phyloP scores from a whole-genome alignment of 2,113 vertebrate genomes.

The Ctenodactylus gundi region DNA sequence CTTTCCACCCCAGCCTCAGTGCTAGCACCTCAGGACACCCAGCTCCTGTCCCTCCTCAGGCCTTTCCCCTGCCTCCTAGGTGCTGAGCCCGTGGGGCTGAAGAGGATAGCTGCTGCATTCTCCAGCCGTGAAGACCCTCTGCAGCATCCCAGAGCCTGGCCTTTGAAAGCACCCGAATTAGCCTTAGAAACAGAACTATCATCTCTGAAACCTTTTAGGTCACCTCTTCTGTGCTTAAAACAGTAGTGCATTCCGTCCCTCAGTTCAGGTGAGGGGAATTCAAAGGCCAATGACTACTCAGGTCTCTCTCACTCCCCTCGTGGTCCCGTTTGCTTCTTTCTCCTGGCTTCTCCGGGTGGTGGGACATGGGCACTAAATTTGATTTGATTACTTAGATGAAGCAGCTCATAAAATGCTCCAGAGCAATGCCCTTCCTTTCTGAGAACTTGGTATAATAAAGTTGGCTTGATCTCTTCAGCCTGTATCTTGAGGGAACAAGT shows the following conservation, averaged over 20 bases:
- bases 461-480: conserved; percentile 76
- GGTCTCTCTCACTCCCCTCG: rapidly evolving
- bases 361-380: neutral
- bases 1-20: neutral
- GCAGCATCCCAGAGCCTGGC: neutral
- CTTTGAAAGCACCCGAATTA: neutral
- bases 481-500: conserved; percentile 84
- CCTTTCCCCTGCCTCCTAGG: neutral
- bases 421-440: conserved; percentile 67
- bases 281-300: no score
- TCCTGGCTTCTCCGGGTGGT: rapidly evolving
- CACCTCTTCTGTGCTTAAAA: neutral
- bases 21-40: neutral
- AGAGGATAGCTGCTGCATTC: neutral
- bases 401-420: conserved; percentile 46
- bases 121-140: neutral
- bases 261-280: no score
- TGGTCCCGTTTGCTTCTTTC: neutral
- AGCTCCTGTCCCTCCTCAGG: neutral
- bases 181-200: neutral
- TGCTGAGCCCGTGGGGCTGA: neutral
- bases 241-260: no score
- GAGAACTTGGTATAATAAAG: conserved; percentile 71
- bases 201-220: neutral
- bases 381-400: neutral